Evolutionary conservation across 2,113 vertebrate genomes (phyloP).

Genomic region (Sphyrna mokarran): DNA sequence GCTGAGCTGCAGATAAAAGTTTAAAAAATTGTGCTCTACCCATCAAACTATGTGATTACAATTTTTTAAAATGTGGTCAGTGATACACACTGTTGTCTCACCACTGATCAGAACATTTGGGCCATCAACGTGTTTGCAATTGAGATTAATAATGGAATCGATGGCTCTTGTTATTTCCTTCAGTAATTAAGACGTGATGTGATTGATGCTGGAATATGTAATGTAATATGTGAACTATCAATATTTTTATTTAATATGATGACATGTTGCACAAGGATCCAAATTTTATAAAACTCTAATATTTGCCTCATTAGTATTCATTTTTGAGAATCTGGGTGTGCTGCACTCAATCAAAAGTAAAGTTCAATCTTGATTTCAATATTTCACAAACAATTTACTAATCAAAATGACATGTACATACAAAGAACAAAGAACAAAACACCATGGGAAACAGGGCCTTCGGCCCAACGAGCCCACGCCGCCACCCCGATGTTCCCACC

Average conservation of each 20-base stretch:
- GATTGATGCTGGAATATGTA: conserved; percentile 16
- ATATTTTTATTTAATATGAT: conserved; percentile 4
- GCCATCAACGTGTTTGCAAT: background rate
- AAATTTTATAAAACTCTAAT: background rate
- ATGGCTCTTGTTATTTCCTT: background rate
- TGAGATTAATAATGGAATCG: background rate
- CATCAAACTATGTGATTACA: too few relatives aligned
- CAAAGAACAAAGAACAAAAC: too few relatives aligned
- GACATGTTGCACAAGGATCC: background rate
- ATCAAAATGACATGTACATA: background rate
- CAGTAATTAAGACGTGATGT: conserved; percentile 20
- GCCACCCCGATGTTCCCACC: too few relatives aligned
- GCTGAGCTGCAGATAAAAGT: too few relatives aligned
- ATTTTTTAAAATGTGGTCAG: too few relatives aligned
- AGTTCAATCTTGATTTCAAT: background rate
- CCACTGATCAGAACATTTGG: background rate
- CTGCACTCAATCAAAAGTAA: background rate
- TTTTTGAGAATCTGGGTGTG: background rate
- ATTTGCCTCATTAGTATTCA: background rate
- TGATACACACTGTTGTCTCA: background rate
- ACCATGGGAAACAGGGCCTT: too few relatives aligned
- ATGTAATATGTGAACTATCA: conserved; percentile 24
- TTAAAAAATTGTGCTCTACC: too few relatives aligned
- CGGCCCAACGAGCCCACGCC: too few relatives aligned
- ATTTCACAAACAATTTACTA: background rate